Conservation (phyloP, 2,888 invertebrate species). For the Pemphredon lugubris region DNA sequence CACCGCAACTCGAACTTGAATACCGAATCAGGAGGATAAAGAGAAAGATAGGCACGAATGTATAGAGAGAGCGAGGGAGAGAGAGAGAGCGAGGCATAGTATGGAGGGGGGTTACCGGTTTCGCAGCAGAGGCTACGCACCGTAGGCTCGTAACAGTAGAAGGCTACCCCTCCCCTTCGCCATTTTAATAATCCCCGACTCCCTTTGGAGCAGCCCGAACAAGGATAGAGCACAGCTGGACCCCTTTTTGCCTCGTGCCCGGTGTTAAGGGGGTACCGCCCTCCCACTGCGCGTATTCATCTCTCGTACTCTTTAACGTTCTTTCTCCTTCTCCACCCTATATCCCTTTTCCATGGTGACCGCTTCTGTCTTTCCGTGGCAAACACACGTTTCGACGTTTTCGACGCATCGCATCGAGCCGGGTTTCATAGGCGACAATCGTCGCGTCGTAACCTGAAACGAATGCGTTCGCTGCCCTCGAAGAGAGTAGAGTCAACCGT, state of each 20-base stretch:
- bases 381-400: background rate
- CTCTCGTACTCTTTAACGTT: conserved; percentile 43
- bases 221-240: conserved; percentile 69
- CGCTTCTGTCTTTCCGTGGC: conserved; percentile 3
- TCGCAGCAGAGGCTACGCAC: conserved; percentile 49
- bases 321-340: conserved; percentile 42
- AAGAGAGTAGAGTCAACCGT: conserved; percentile 15
- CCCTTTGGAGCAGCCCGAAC: conserved; percentile 70
- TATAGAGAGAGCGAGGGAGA: background rate
- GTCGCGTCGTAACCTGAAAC: conserved; percentile 46
- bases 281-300: conserved; percentile 70
- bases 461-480: conserved; percentile 37
- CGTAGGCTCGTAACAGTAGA: conserved; percentile 64
- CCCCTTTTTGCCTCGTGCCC: conserved; percentile 74
- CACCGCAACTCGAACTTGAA: conserved; percentile 68
- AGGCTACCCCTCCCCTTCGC: conserved; percentile 54
- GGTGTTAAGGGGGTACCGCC: conserved; percentile 74
- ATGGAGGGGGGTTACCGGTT: conserved; percentile 59
- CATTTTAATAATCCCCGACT: conserved; percentile 76
- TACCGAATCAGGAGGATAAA: conserved; percentile 63
- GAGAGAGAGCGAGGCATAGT: conserved; percentile 9
- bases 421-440: conserved; percentile 47
- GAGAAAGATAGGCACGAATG: no score
- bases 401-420: conserved; percentile 31
- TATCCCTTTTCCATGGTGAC: background rate